Conservation (phyloP, 2,113 vertebrate genomes). For the Tympanuchus pallidicinctus region DNA sequence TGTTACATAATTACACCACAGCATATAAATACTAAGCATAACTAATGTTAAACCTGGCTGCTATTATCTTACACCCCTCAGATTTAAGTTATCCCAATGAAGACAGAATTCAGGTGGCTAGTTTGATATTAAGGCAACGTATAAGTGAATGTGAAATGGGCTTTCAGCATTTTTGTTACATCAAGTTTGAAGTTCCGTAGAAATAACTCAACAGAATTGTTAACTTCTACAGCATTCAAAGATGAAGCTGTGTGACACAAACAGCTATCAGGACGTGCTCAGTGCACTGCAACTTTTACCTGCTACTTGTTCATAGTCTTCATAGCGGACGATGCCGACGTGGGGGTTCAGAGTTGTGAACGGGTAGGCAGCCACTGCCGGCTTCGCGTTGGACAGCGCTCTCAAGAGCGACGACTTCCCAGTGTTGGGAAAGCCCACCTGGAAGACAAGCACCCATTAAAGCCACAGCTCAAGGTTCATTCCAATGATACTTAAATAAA, state of each 20-base stretch:
- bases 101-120: background rate
- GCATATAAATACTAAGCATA: background rate
- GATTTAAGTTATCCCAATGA: background rate
- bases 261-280: background rate
- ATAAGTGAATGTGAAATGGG: background rate
- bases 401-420: conserved; percentile 94
- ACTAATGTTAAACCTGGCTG: background rate
- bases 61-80: background rate
- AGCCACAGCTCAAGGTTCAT: background rate
- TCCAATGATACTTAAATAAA: background rate
- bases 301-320: conserved; percentile 91
- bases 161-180: background rate
- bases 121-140: background rate
- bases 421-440: conserved; percentile 97
- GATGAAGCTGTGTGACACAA: background rate
- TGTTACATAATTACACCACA: background rate
- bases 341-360: conserved; percentile 97
- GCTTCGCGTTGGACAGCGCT: conserved; percentile 90
- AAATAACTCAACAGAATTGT: background rate
- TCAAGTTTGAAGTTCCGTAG: background rate
- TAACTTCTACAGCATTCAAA: background rate
- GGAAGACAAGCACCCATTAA: background rate
- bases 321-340: conserved; percentile 88
- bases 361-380: conserved; percentile 92
- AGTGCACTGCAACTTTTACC: conserved; percentile 71